Evolutionary conservation across 2,113 vertebrate genomes (phyloP), one percentile per base, ranked within the genome.

Genomic region (Mastomys natalensis): DNA sequence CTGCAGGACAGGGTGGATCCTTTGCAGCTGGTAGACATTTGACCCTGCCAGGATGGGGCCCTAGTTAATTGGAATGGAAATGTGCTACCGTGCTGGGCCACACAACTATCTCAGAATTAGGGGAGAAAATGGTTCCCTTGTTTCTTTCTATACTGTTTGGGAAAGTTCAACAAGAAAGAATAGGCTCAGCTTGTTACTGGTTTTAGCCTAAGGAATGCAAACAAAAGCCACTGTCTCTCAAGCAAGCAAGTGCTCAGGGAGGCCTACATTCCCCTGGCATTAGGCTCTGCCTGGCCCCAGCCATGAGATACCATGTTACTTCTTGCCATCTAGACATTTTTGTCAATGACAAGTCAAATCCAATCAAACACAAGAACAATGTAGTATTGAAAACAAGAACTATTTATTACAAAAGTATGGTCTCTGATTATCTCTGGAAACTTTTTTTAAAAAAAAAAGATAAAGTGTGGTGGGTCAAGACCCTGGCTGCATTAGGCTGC

Each of bases 331-430:
- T 40, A 45, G 70, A 90, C 90, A 92, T 81, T 62, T 89, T 91
- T 72, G n/a, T 93, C 48, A 60, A 94, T 45, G 60, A 58, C 72
- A 95, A 87, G 82, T 95, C 86, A 89, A 74, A 73, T 82, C 64
- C 88, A 94, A 95, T 95, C 55, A 95, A 48, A 9, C 13, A 53
- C 90, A 91, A 87, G 17, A 53, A 90, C 95, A 97, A 92, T 53
- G 95, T n/a, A 95, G 37, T 87, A 51, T 76, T 98, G 97, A 91
- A 98, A 98, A 98, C 64, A 96, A 97, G 91, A 95, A 2, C 29
- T 94, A 96, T 98, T 99, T 98, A 98, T 99, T 98, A 98, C 70
- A 98, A 98, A 98, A 98, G 68, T 97, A 95, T 87, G 94, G 55
- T 51, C 7, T 97, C 26, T 53, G 43, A 84, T 97, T 73, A 58